Evolutionary conservation across 2,888 invertebrate species (phyloP).

Genomic region (Melanostoma scalare): DNA sequence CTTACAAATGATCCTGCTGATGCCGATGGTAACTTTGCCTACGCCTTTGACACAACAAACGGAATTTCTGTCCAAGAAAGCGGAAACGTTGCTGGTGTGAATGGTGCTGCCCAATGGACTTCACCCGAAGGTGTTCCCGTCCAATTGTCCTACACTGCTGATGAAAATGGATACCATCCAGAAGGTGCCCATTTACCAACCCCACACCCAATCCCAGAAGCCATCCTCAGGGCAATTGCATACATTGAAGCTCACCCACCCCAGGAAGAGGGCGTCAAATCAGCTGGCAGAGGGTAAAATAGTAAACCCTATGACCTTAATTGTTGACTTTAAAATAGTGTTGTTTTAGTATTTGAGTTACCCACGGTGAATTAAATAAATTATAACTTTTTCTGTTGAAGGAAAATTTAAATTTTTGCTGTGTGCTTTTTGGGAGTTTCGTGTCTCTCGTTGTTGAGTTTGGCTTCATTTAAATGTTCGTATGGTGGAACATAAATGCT

Average conservation of each 20-base stretch:
- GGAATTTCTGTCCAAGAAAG: conserved; percentile 84
- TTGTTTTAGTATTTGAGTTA: no score
- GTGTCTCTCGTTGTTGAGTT: no score
- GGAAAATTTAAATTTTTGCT: no score
- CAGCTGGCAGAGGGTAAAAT: no score
- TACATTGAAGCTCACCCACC: conserved; percentile 82
- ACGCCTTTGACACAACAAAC: conserved; percentile 84
- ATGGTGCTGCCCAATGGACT: conserved; percentile 83
- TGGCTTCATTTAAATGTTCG: no score
- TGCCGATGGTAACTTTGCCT: conserved; percentile 72
- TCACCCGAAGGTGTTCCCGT: conserved; percentile 83
- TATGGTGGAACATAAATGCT: no score
- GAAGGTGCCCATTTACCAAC: conserved; percentile 82
- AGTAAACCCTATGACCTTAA: no score
- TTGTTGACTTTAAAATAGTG: no score
- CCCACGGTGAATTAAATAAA: no score
- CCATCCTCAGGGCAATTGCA: conserved; percentile 83
- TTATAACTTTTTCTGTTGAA: no score
- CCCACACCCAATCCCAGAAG: conserved; percentile 83
- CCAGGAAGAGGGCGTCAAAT: conserved; percentile 53
- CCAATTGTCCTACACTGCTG: conserved; percentile 83
- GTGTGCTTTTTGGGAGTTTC: no score
- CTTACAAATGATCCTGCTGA: conserved; percentile 79
- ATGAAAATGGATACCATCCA: conserved; percentile 78
- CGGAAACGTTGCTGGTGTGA: conserved; percentile 83